A percentile compares a stretch with the other conserved stretches of the same genome.
Conservation (phyloP, 2,797 vertebrate species). For the Siniperca scherzeri region DNA sequence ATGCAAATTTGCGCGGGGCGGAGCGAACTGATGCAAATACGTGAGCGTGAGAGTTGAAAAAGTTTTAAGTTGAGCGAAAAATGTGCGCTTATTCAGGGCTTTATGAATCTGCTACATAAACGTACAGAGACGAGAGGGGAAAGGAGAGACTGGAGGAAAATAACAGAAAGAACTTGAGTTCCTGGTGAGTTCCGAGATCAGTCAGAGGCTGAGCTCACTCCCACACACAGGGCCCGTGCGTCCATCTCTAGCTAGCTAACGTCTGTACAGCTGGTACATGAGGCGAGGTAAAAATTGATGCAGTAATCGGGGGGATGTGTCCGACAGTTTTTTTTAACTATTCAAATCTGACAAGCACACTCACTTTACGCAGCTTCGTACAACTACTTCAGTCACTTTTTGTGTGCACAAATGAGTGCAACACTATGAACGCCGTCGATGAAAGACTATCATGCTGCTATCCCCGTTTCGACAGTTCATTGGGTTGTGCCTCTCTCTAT, state of each 20-base stretch:
- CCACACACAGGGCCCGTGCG: neutral
- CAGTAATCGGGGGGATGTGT: neutral
- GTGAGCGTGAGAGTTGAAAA: too few species aligned
- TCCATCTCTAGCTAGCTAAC: neutral
- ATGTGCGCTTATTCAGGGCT: too few species aligned
- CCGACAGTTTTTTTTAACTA: neutral
- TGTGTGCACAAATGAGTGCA: too few species aligned
- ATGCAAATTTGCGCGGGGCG: too few species aligned
- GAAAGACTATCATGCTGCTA: too few species aligned
- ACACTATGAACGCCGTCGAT: too few species aligned
- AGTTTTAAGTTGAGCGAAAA: too few species aligned
- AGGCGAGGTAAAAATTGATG: neutral
- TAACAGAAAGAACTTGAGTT: neutral
- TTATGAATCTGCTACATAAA: neutral
- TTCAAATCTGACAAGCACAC: neutral
- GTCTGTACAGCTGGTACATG: neutral
- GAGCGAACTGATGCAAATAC: neutral
- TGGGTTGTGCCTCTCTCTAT: neutral
- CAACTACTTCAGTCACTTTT: neutral
- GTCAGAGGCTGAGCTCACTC: neutral
- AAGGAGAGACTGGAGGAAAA: neutral
- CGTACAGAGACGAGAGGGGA: neutral
- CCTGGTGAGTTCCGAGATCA: neutral
- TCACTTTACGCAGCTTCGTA: too few species aligned
- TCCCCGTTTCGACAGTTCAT: neutral